Conservation (phyloP, 1,140 invertebrate genomes). For the Samia ricini region DNA sequence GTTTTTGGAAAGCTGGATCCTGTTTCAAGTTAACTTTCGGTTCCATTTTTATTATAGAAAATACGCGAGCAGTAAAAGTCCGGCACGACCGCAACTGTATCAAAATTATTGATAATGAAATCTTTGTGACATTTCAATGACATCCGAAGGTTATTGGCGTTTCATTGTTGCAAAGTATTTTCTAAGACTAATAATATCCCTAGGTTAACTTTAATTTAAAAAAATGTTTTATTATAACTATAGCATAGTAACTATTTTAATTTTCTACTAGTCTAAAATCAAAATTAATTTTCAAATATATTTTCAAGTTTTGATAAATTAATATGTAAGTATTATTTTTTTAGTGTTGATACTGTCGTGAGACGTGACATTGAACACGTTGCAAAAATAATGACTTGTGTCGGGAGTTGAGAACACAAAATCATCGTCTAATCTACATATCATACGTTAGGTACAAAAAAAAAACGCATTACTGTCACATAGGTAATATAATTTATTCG, state of each 20-base stretch:
- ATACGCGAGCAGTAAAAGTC: slow-evolving; percentile 30
- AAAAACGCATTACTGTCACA: too few relatives aligned
- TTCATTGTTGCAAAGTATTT: slow-evolving; percentile 43
- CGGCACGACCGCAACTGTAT: slow-evolving; percentile 39
- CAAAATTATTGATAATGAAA: slow-evolving; percentile 59
- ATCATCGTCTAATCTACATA: too few relatives aligned
- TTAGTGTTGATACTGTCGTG: not conserved
- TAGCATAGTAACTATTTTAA: not conserved
- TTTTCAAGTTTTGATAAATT: not conserved
- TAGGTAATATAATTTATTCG: too few relatives aligned
- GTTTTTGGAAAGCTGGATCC: slow-evolving; percentile 84
- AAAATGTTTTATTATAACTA: not conserved
- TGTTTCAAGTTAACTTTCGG: slow-evolving; percentile 77
- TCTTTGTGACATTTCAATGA: slow-evolving; percentile 72
- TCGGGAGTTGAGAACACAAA: too few relatives aligned
- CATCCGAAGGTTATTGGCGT: slow-evolving; percentile 69
- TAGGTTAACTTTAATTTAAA: not conserved
- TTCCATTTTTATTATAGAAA: slow-evolving; percentile 57
- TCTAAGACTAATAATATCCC: not conserved
- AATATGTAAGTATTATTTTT: not conserved
- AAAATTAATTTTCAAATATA: too few relatives aligned
- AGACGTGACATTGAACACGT: not conserved
- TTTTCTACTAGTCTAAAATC: too few relatives aligned
- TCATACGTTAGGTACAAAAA: too few relatives aligned
- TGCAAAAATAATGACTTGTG: not conserved